Conservation (phyloP, 2,888 invertebrate species). For the Ormyrus rosae region DNA sequence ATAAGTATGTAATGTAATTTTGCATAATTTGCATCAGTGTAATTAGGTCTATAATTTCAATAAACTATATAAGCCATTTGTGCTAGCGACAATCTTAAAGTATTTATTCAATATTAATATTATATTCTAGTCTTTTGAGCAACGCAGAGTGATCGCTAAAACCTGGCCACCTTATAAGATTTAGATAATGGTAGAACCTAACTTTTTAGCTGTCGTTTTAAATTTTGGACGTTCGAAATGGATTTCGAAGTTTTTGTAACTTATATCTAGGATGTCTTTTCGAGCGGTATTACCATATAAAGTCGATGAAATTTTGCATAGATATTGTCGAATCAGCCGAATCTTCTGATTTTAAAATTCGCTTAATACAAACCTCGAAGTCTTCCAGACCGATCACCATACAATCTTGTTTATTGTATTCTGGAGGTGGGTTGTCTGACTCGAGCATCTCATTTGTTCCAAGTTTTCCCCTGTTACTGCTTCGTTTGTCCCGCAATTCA, state of each 20-base stretch:
- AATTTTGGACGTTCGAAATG: too few relatives aligned
- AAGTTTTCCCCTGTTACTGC: slow-evolving; percentile 66
- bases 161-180: slow-evolving; percentile 17
- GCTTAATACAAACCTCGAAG: slow-evolving; percentile 68
- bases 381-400: slow-evolving; percentile 77
- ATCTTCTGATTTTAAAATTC: slow-evolving; percentile 43
- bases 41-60: slow-evolving; percentile 17
- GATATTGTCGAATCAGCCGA: slow-evolving; percentile 4
- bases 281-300: slow-evolving; percentile 1
- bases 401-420: slow-evolving; percentile 72
- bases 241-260: neutral
- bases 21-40: slow-evolving; percentile 3
- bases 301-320: slow-evolving; percentile 6
- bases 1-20: neutral
- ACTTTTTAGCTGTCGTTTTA: neutral
- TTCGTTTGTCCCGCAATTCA: slow-evolving; percentile 64
- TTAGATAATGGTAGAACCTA: neutral
- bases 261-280: slow-evolving; percentile 13
- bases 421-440: slow-evolving; percentile 71
- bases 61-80: slow-evolving; percentile 23
- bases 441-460: slow-evolving; percentile 74
- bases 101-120: slow-evolving; percentile 34
- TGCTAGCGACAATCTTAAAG: slow-evolving; percentile 53
- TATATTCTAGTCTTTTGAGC: slow-evolving; percentile 48
- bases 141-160: slow-evolving; percentile 54